phyloP scores from a whole-genome alignment of 1,140 invertebrate species.

The Drosophila rufa region DNA sequence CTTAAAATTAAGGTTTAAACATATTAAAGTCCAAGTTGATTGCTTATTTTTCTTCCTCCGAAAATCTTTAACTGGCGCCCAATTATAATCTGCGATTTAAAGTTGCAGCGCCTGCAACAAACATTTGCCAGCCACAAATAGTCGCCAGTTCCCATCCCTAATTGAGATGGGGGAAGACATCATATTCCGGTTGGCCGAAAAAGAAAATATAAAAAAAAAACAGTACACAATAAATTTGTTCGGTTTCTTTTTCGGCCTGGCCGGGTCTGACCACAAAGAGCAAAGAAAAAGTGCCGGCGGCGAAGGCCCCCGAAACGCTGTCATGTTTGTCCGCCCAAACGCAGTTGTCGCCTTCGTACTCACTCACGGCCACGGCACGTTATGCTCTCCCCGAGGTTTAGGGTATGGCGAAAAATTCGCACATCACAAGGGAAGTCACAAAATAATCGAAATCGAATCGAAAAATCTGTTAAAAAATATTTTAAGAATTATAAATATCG shows the following conservation, averaged over 20 bases:
- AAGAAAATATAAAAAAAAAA: neutral
- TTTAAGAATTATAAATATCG: too few relatives aligned
- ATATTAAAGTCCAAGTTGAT: neutral
- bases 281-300: slow-evolving; percentile 15
- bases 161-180: slow-evolving; percentile 6
- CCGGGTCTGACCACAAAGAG: slow-evolving; percentile 8
- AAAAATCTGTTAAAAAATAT: too few relatives aligned
- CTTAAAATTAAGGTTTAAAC: neutral
- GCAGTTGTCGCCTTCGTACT: slow-evolving; percentile 65
- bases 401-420: neutral
- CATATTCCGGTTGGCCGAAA: slow-evolving; percentile 11
- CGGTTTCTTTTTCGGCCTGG: slow-evolving; percentile 12
- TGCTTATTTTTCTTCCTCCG: neutral
- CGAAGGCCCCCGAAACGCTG: slow-evolving; percentile 4
- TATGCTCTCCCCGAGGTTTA: neutral
- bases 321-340: slow-evolving; percentile 55
- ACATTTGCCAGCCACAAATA: slow-evolving; percentile 11
- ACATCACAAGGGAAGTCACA: neutral
- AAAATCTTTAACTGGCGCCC: neutral
- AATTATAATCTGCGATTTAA: neutral
- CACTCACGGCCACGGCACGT: neutral
- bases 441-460: too few relatives aligned
- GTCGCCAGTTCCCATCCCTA: slow-evolving; percentile 3
- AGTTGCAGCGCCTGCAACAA: neutral
- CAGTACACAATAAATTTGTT: slow-evolving; percentile 12